Evolutionary conservation across 2,113 vertebrate genomes (phyloP).

Genomic region (Dermatemys mawii): DNA sequence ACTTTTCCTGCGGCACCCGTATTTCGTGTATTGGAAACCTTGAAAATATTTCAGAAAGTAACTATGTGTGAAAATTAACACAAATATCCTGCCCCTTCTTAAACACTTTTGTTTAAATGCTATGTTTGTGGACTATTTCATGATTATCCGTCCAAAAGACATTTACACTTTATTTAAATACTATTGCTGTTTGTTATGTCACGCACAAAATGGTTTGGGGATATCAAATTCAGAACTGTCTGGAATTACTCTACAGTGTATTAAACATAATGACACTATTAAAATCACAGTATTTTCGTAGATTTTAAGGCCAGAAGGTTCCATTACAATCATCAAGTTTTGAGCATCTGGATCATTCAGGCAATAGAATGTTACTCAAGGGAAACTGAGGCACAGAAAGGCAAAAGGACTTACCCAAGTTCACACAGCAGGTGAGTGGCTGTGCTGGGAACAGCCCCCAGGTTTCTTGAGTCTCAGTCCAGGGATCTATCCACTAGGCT

Average conservation of each 20-base stretch:
- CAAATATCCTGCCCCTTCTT: neutral
- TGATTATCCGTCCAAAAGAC: neutral
- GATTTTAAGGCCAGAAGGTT: neutral
- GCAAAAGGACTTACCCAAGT: neutral
- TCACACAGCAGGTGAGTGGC: neutral
- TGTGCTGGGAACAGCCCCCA: neutral
- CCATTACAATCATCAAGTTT: neutral
- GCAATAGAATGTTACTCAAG: neutral
- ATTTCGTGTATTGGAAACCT: slow-evolving; percentile 98
- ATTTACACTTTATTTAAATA: accelerated
- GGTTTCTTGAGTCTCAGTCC: accelerated
- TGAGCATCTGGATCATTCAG: accelerated
- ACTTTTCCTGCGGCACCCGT: slow-evolving; percentile 94
- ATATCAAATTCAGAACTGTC: neutral
- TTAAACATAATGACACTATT: neutral
- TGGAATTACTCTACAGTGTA: neutral
- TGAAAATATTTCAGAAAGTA: neutral
- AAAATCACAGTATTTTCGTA: accelerated
- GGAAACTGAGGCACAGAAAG: accelerated
- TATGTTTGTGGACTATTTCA: neutral
- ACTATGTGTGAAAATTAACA: neutral
- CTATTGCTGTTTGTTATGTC: neutral
- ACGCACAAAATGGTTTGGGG: neutral
- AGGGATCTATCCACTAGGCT: neutral
- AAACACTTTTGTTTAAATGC: neutral